A percentile compares a stretch with the other conserved stretches of the same genome.
Evolutionary conservation across 2,797 vertebrate species (phyloP).

Genomic region (Urosaurus nigricauda): DNA sequence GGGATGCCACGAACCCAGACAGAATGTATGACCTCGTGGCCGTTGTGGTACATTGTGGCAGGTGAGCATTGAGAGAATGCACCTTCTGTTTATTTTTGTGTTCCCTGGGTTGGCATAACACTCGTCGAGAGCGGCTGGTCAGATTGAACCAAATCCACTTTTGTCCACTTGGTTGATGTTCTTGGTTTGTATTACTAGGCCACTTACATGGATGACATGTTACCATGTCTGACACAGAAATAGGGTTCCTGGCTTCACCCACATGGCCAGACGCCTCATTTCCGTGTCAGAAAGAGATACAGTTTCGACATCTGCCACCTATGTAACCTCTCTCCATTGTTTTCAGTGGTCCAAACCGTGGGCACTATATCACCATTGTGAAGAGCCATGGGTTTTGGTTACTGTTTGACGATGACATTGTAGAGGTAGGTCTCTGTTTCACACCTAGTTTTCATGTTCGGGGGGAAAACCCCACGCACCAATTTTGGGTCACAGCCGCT

Average conservation of each 20-base stretch:
- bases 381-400: slow-evolving; percentile 96
- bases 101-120: neutral
- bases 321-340: slow-evolving; percentile 19
- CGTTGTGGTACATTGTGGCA: slow-evolving; percentile 93
- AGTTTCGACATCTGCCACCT: no score
- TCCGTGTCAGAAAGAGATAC: no score
- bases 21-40: slow-evolving; percentile 95
- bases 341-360: slow-evolving; percentile 90
- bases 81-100: neutral
- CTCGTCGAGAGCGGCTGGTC: neutral
- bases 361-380: slow-evolving; percentile 95
- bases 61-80: slow-evolving; percentile 71
- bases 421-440: slow-evolving; percentile 83
- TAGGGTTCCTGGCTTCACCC: no score
- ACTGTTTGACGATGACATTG: slow-evolving; percentile 93
- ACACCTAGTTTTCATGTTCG: no score
- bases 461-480: no score
- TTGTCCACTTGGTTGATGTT: no score
- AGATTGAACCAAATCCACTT: neutral
- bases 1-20: slow-evolving; percentile 93
- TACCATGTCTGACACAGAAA: no score
- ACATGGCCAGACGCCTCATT: no score
- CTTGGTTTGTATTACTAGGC: no score
- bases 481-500: neutral
- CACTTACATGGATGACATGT: no score